Conservation (phyloP, 2,888 invertebrate species). For the Andrena marginata region DNA sequence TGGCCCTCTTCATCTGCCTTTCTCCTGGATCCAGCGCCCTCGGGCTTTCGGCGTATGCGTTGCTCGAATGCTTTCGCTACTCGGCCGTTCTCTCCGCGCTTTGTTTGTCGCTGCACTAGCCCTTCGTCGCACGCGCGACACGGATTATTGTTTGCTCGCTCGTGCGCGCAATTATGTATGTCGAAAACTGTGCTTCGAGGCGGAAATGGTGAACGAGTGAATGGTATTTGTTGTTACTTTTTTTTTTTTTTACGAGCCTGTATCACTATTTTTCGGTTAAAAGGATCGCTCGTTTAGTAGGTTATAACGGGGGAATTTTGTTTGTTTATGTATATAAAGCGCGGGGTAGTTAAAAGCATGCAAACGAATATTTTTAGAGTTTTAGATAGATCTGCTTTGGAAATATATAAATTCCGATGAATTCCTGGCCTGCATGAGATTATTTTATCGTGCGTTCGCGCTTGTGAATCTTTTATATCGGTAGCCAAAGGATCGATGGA, state of each 20-base stretch:
- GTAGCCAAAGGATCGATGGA: no score
- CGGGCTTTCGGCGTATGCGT: conserved; percentile 34
- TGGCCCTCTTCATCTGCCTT: neutral
- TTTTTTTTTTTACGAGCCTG: neutral
- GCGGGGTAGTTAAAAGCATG: no score
- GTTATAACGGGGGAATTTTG: neutral
- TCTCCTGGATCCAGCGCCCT: conserved; percentile 7
- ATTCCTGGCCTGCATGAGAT: no score
- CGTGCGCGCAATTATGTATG: conserved; percentile 43
- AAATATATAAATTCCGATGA: no score
- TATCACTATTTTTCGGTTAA: neutral
- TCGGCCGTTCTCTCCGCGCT: conserved; percentile 42
- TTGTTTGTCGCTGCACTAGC: conserved; percentile 40
- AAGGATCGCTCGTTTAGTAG: neutral
- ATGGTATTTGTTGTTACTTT: neutral
- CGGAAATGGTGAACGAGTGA: neutral
- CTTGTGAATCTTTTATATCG: no score
- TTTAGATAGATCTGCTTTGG: no score
- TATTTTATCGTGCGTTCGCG: no score
- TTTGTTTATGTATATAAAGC: neutral
- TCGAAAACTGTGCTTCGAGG: conserved; percentile 26
- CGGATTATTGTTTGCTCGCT: conserved; percentile 52
- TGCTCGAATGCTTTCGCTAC: conserved; percentile 48
- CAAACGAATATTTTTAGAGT: no score
- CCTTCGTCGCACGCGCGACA: conserved; percentile 1